Evolutionary conservation across 2,888 invertebrate genomes (phyloP).

Genomic region (Cataglyphis altisquamis): DNA sequence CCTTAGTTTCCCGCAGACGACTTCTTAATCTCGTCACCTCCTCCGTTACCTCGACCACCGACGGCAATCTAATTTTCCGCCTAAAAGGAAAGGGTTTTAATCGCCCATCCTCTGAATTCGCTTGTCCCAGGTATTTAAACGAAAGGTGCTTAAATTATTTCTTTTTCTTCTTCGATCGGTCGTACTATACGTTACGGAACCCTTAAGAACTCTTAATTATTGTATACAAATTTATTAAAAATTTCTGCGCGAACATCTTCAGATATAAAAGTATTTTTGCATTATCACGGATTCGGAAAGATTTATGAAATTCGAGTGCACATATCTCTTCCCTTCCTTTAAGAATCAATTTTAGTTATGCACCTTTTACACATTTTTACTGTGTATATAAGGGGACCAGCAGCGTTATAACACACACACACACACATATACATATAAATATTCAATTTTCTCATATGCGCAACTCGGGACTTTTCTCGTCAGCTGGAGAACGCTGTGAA

Average conservation of each 20-base stretch:
- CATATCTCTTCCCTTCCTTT: background rate
- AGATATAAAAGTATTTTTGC: background rate
- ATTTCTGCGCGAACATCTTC: background rate
- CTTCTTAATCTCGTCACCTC: conserved; percentile 59
- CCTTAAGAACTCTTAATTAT: conserved; percentile 31
- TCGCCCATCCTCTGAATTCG: conserved; percentile 26
- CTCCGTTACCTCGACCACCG: conserved; percentile 18
- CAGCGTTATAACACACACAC: background rate
- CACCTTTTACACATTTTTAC: background rate
- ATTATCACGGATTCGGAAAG: background rate
- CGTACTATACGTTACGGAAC: background rate
- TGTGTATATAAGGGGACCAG: background rate
- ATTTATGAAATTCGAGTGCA: background rate
- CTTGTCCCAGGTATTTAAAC: background rate
- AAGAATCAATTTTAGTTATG: conserved; percentile 13
- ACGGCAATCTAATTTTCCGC: conserved; percentile 59
- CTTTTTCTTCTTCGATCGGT: background rate
- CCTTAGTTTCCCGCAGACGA: conserved; percentile 41
- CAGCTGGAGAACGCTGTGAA: conserved; percentile 19
- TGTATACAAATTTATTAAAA: background rate
- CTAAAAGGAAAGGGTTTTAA: conserved; percentile 62
- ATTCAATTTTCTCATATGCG: conserved; percentile 27
- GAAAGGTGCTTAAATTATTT: conserved; percentile 24
- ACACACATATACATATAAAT: background rate
- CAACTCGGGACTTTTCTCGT: conserved; percentile 24